Evolutionary conservation across 2,797 vertebrate genomes (phyloP).

Genomic region (Tangara arthus): DNA sequence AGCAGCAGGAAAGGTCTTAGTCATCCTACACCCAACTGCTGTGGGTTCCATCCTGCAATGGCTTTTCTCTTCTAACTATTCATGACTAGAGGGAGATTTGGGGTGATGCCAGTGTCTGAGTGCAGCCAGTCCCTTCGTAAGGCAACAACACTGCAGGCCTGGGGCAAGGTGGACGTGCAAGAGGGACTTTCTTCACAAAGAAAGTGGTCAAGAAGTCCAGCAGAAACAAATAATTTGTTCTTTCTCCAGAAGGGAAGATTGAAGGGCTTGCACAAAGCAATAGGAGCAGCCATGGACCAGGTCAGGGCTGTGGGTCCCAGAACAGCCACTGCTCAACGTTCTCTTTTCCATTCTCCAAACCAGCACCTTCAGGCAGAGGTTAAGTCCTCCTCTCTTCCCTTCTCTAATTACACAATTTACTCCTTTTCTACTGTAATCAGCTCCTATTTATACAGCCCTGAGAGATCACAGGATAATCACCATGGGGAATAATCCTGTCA

Average conservation of each 20-base stretch:
- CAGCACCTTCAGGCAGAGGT: neutral
- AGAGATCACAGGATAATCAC: conserved; percentile 57
- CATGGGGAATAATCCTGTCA: conserved; percentile 39
- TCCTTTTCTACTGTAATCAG: conserved; percentile 57
- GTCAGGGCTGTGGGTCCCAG: neutral
- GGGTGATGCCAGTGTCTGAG: neutral
- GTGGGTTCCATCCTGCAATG: neutral
- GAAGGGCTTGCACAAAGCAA: neutral
- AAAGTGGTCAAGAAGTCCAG: neutral
- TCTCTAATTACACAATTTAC: conserved; percentile 61
- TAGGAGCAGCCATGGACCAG: neutral
- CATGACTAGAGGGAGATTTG: neutral
- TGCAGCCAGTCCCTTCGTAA: rapidly evolving
- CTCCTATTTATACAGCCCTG: conserved; percentile 40
- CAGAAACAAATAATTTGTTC: neutral
- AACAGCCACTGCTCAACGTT: rapidly evolving
- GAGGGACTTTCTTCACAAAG: neutral
- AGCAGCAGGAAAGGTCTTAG: neutral
- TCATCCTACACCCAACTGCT: neutral
- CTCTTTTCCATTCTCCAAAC: neutral
- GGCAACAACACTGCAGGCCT: neutral
- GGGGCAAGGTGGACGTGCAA: neutral
- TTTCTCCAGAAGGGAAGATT: neutral
- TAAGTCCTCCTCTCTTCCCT: neutral
- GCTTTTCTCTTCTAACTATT: neutral